Evolutionary conservation across 2,797 vertebrate species (phyloP).

Genomic region (Protonibea diacanthus): DNA sequence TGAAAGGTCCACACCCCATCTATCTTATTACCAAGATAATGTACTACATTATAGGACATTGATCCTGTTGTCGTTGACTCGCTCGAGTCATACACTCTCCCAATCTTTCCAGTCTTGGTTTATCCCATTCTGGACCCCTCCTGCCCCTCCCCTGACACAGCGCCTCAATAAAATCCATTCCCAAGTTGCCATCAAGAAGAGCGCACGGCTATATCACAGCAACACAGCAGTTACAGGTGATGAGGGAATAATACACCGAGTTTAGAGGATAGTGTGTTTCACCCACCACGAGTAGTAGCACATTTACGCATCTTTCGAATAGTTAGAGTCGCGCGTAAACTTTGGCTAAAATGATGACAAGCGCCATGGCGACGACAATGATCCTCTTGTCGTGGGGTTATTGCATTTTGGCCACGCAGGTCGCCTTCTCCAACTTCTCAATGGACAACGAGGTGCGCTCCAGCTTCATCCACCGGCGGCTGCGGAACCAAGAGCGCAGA

Average conservation of each 20-base stretch:
- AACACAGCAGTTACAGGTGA: neutral
- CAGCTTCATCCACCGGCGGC: constrained; percentile 94
- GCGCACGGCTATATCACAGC: constrained; percentile 24
- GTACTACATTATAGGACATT: constrained; percentile 42
- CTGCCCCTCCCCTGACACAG: constrained; percentile 71
- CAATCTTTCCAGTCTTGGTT: constrained; percentile 43
- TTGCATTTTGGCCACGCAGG: constrained; percentile 82
- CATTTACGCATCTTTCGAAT: neutral
- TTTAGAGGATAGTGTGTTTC: neutral
- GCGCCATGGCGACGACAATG: constrained; percentile 13
- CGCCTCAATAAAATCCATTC: constrained; percentile 59
- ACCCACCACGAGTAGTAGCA: neutral
- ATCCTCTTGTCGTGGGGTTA: constrained; percentile 77
- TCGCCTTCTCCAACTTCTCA: constrained; percentile 89
- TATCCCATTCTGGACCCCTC: constrained; percentile 49
- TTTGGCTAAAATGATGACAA: constrained; percentile 44
- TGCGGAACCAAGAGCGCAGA: constrained; percentile 94
- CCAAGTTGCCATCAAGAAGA: constrained; percentile 41
- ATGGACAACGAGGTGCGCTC: constrained; percentile 92
- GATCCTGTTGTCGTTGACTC: constrained; percentile 30
- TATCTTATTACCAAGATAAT: constrained; percentile 55
- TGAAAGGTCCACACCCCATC: constrained; percentile 35
- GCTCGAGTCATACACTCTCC: constrained; percentile 25
- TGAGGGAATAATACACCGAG: neutral
- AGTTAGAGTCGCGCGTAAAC: constrained; percentile 52